Evolutionary conservation across 2,888 invertebrate species (phyloP).

Genomic region (Thelaira solivaga): DNA sequence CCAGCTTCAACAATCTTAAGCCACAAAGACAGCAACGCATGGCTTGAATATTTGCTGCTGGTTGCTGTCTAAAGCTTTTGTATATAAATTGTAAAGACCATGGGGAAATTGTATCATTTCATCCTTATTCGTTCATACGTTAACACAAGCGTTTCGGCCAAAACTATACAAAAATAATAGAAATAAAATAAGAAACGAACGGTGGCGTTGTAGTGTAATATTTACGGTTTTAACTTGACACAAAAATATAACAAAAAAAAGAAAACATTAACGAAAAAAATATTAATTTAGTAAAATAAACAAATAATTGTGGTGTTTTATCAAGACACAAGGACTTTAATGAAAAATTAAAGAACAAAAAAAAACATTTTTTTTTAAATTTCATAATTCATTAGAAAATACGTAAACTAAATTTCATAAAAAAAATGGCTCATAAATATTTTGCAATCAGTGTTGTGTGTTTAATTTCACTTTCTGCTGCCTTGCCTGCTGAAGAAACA

Average conservation of each 20-base stretch:
- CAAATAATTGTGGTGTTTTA: constrained; percentile 40
- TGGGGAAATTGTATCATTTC: constrained; percentile 78
- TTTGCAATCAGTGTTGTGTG: constrained; percentile 78
- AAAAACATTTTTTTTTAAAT: constrained; percentile 52
- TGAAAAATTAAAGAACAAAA: constrained; percentile 54
- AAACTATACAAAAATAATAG: constrained; percentile 47
- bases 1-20: constrained; percentile 23
- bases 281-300: constrained; percentile 13
- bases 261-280: constrained; percentile 67
- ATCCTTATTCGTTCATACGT: constrained; percentile 78
- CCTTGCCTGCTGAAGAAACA: constrained; percentile 85
- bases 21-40: not conserved
- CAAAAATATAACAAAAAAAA: constrained; percentile 34
- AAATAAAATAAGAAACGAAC: constrained; percentile 40
- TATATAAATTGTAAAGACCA: constrained; percentile 78
- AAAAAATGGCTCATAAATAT: constrained; percentile 77
- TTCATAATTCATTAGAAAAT: constrained; percentile 10
- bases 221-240: constrained; percentile 28
- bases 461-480: constrained; percentile 80
- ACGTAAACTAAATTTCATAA: not conserved
- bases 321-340: constrained; percentile 56
- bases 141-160: constrained; percentile 71
- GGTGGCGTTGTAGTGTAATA: constrained; percentile 55
- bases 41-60: constrained; percentile 30
- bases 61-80: constrained; percentile 67